Percentiles rank a stretch among this genome's conserved stretches.
Evolutionary conservation across 2,113 vertebrate genomes (phyloP).

Genomic region (Sphyrna mokarran): DNA sequence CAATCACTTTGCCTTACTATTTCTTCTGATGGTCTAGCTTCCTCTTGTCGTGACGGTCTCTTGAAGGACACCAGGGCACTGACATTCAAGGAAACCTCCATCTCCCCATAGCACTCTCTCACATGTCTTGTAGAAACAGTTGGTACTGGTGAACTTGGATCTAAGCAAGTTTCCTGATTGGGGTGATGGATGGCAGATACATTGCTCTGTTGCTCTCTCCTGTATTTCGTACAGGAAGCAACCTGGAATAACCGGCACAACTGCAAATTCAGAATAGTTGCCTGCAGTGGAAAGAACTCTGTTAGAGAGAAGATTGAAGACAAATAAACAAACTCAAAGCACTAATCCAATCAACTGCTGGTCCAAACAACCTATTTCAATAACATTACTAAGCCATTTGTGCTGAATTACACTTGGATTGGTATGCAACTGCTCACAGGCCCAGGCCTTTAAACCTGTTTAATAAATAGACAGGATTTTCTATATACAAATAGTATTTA

Average conservation of each 20-base stretch:
- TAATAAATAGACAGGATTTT: background rate
- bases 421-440: background rate
- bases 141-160: background rate
- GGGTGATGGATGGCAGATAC: conserved; percentile 43
- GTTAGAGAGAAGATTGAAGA: conserved; percentile 22
- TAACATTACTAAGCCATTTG: background rate
- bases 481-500: background rate
- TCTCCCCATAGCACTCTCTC: conserved; percentile 65
- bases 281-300: conserved; percentile 50
- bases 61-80: conserved; percentile 85
- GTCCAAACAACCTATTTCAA: background rate
- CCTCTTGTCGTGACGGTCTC: conserved; percentile 60
- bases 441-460: background rate
- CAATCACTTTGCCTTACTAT: background rate
- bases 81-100: conserved; percentile 80
- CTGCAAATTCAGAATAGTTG: conserved; percentile 78
- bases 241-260: conserved; percentile 93
- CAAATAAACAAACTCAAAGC: background rate
- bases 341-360: background rate
- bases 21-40: conserved; percentile 36
- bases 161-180: conserved; percentile 32
- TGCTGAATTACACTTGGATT: background rate
- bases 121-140: background rate
- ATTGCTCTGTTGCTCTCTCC: conserved; percentile 56
- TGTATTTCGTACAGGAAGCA: conserved; percentile 70